Evolutionary conservation across 2,888 invertebrate species (phyloP).

Genomic region (Acanthosoma haemorrhoidale): DNA sequence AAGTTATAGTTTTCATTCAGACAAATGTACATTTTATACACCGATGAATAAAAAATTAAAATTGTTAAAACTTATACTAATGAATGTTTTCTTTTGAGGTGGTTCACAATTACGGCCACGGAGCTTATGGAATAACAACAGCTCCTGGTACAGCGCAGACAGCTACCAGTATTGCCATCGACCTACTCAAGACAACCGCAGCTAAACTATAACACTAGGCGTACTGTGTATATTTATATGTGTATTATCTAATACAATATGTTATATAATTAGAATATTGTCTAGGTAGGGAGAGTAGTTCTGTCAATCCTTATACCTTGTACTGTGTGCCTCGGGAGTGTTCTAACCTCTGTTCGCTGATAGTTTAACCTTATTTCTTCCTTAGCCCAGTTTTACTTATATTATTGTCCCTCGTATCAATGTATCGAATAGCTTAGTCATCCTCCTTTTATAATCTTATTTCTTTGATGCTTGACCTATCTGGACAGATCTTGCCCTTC

Average conservation of each 20-base stretch:
- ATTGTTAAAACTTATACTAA: too few species aligned
- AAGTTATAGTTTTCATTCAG: too few species aligned
- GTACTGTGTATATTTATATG: conserved; percentile 1
- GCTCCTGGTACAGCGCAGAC: conserved; percentile 81
- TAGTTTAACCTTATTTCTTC: neutral
- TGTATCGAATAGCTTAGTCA: too few species aligned
- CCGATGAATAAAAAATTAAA: too few species aligned
- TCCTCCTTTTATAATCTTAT: too few species aligned
- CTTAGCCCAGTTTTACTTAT: too few species aligned
- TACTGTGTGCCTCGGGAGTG: neutral
- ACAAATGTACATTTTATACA: too few species aligned
- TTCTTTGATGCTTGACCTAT: too few species aligned
- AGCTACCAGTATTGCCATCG: conserved; percentile 49
- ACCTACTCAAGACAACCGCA: conserved; percentile 1
- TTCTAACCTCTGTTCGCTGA: neutral
- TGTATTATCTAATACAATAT: neutral
- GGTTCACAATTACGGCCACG: conserved; percentile 93
- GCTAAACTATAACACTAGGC: conserved; percentile 3
- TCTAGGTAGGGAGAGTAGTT: neutral
- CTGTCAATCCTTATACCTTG: neutral
- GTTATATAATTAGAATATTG: neutral
- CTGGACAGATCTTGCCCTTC: too few species aligned
- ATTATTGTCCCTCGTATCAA: too few species aligned
- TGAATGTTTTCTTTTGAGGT: conserved; percentile 51
- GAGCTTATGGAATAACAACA: conserved; percentile 85